These are phyloP conservation scores for Drosophila silvestris DNA, from an alignment of 2,888 invertebrate genomes.

Conservation along the genomic window DNA sequence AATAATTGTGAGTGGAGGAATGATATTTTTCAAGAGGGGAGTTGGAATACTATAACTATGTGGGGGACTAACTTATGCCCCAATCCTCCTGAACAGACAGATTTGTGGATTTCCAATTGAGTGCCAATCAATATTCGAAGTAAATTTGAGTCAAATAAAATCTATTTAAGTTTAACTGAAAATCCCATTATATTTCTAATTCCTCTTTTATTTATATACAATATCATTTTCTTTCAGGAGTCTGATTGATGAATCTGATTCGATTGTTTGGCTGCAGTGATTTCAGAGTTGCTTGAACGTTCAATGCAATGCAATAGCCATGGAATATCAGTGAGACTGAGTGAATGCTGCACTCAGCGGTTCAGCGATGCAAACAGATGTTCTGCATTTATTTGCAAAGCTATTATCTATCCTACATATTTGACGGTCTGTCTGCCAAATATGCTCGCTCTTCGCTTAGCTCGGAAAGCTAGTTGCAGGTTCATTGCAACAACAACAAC, in stretches of 20 bases:
- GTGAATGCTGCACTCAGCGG: not conserved
- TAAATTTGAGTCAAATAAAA: not conserved
- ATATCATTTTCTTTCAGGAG: too few relatives aligned
- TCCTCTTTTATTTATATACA: too few relatives aligned
- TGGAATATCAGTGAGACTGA: not conserved
- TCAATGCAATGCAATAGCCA: not conserved
- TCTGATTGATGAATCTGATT: not conserved
- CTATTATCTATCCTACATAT: slow-evolving; percentile 22
- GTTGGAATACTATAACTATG: not conserved
- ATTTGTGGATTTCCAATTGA: not conserved
- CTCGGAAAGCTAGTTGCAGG: slow-evolving; percentile 1
- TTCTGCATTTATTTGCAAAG: slow-evolving; percentile 35
- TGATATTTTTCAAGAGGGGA: not conserved
- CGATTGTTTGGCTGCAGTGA: not conserved
- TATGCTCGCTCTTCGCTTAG: slow-evolving; percentile 7
- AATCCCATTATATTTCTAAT: too few relatives aligned
- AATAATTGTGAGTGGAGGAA: not conserved
- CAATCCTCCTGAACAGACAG: not conserved
- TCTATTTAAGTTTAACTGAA: not conserved
- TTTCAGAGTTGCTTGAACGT: slow-evolving; percentile 3
- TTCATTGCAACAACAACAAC: not conserved
- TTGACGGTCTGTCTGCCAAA: slow-evolving; percentile 11
- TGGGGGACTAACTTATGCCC: not conserved
- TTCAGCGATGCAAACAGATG: slow-evolving; percentile 10
- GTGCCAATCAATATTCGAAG: not conserved